A percentile compares a stretch with the other conserved stretches of the same genome.
phyloP scores from a whole-genome alignment of 2,888 invertebrate species.

The Acrobasis suavella region DNA sequence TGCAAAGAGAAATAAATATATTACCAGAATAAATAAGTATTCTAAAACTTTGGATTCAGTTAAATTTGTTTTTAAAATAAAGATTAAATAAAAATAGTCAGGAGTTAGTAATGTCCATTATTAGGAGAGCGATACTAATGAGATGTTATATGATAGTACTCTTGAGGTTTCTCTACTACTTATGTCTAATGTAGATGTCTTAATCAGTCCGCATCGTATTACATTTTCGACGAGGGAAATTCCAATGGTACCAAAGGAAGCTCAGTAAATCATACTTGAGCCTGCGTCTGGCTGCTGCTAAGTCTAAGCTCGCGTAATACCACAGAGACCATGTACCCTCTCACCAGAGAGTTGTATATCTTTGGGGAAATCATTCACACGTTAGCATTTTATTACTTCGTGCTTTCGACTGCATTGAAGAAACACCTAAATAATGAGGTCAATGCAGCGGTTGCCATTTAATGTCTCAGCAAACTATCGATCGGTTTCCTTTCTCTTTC shows the following conservation, averaged over 20 bases:
- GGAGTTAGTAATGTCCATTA: too few species aligned
- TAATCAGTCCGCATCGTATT: not conserved
- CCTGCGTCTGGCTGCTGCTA: constrained; percentile 5
- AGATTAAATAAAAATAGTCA: too few species aligned
- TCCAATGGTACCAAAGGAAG: not conserved
- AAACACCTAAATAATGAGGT: constrained; percentile 76
- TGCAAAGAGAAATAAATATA: not conserved
- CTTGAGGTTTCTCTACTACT: too few species aligned
- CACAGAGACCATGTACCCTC: constrained; percentile 16
- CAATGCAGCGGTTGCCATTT: constrained; percentile 79
- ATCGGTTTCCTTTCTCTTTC: constrained; percentile 78
- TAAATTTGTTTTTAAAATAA: too few species aligned
- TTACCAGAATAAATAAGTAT: too few species aligned
- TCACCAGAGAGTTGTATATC: constrained; percentile 9
- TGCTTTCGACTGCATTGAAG: constrained; percentile 51
- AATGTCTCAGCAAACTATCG: constrained; percentile 78
- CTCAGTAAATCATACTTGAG: not conserved
- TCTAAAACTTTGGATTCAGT: too few species aligned
- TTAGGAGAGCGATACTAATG: too few species aligned
- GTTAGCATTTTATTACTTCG: constrained; percentile 31
- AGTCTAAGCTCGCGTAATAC: constrained; percentile 2
- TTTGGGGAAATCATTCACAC: constrained; percentile 13
- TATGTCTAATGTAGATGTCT: too few species aligned
- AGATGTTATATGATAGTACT: too few species aligned
- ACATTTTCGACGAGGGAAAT: not conserved